Conservation (phyloP, 2,888 invertebrate species). For the Pandemis cinnamomeana region DNA sequence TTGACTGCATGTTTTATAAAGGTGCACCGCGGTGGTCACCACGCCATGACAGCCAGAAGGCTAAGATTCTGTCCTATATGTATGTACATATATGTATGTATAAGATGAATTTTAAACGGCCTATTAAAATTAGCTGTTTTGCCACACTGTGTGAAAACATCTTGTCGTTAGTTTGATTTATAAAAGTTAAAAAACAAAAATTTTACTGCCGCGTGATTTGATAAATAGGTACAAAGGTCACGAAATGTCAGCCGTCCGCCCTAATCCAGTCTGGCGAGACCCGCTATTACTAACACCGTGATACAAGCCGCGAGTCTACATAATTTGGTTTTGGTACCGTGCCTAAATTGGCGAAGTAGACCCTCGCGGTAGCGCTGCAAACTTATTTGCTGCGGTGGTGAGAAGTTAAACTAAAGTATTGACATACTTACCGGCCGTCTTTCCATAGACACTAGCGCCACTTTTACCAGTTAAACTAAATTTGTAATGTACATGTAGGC, state of each 20-base stretch:
- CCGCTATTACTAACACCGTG: neutral
- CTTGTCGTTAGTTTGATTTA: neutral
- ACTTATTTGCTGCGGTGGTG: neutral
- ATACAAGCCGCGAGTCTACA: neutral
- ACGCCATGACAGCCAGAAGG: too few relatives aligned
- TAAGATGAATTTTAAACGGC: too few relatives aligned
- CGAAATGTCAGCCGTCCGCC: slow-evolving; percentile 5
- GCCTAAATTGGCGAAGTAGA: slow-evolving; percentile 17
- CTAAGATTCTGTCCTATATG: too few relatives aligned
- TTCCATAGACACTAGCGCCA: slow-evolving; percentile 2
- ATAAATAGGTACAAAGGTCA: slow-evolving; percentile 11
- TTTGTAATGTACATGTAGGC: neutral
- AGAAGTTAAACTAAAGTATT: slow-evolving; percentile 2
- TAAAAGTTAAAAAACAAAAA: neutral
- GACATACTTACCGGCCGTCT: neutral
- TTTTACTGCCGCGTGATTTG: slow-evolving; percentile 2
- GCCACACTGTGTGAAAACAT: too few relatives aligned
- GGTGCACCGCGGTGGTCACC: too few relatives aligned
- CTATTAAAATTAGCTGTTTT: neutral
- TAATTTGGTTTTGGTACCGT: neutral
- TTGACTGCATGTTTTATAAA: too few relatives aligned
- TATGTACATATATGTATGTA: too few relatives aligned
- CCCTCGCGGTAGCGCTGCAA: neutral
- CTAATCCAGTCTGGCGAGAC: neutral
- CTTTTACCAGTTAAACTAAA: neutral